These are phyloP conservation scores for Brachionus asplanchnoidis DNA, from an alignment of 1,140 invertebrate species.

Conservation along the genomic window DNA sequence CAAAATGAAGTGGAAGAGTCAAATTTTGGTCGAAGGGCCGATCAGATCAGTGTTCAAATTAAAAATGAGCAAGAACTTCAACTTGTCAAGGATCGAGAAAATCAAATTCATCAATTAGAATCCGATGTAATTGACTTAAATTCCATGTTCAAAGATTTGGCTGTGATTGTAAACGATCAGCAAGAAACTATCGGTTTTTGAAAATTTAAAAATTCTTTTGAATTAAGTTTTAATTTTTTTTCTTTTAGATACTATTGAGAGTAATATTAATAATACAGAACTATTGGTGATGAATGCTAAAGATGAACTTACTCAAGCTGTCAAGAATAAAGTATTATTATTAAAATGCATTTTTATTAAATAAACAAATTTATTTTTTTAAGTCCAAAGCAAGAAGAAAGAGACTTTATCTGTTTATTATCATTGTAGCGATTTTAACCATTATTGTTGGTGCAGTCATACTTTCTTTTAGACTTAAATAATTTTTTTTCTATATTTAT, in stretches of 20 bases:
- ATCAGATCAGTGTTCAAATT: constrained; percentile 1
- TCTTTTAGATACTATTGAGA: constrained; percentile 22
- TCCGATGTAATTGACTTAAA: constrained; percentile 41
- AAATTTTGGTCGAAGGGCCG: neutral
- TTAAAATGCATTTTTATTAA: neutral
- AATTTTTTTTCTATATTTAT: neutral
- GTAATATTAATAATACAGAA: constrained; percentile 34
- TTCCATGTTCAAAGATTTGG: constrained; percentile 41
- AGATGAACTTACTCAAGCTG: neutral
- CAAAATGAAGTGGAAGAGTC: neutral
- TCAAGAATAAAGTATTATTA: neutral
- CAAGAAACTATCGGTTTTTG: neutral
- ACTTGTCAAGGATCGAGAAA: neutral
- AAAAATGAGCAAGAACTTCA: constrained; percentile 3
- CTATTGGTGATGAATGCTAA: neutral
- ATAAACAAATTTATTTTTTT: neutral
- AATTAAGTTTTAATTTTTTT: neutral
- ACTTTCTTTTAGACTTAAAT: neutral
- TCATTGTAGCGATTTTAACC: neutral
- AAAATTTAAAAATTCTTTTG: too few relatives aligned
- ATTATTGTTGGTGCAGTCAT: neutral
- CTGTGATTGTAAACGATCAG: constrained; percentile 41
- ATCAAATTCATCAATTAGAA: constrained; percentile 38
- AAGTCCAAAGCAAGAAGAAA: constrained; percentile 32
- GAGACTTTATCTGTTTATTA: neutral